Percentiles rank a stretch among this genome's conserved stretches.
phyloP scores from a whole-genome alignment of 2,113 vertebrate species.

The Nibea albiflora region DNA sequence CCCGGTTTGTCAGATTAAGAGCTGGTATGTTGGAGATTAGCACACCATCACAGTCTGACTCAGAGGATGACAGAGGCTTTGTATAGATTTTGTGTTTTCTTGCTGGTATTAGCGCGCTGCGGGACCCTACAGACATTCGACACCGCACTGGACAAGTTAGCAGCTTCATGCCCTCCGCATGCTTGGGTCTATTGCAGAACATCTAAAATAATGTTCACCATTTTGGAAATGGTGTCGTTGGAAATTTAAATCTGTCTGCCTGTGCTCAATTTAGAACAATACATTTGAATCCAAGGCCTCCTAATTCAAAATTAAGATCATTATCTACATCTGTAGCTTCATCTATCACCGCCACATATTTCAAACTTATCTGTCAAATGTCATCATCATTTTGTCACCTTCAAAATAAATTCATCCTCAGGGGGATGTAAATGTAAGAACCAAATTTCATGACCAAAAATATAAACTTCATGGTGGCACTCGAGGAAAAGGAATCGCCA shows the following conservation, averaged over 20 bases:
- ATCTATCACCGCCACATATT: no score
- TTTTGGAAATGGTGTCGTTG: background rate
- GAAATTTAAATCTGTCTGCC: background rate
- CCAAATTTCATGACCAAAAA: no score
- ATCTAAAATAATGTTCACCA: slow-evolving; percentile 22
- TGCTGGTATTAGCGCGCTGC: slow-evolving; percentile 8
- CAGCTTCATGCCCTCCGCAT: slow-evolving; percentile 8
- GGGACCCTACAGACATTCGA: slow-evolving; percentile 41
- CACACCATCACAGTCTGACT: slow-evolving; percentile 46
- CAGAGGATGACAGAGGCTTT: slow-evolving; percentile 60
- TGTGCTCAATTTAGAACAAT: background rate
- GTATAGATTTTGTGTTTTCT: slow-evolving; percentile 34
- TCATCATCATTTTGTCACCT: no score
- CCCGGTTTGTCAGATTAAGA: slow-evolving; percentile 79
- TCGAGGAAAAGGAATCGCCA: no score
- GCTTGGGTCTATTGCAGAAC: slow-evolving; percentile 4
- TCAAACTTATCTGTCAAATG: no score
- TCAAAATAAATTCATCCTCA: background rate
- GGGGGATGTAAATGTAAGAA: no score
- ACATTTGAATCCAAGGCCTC: no score
- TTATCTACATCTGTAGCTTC: no score
- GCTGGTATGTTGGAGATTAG: slow-evolving; percentile 76
- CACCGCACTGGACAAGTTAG: slow-evolving; percentile 31
- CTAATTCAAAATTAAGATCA: no score
- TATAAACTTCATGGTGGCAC: no score